Evolutionary conservation across 2,888 invertebrate species (phyloP).

Genomic region (Aradus depressus): DNA sequence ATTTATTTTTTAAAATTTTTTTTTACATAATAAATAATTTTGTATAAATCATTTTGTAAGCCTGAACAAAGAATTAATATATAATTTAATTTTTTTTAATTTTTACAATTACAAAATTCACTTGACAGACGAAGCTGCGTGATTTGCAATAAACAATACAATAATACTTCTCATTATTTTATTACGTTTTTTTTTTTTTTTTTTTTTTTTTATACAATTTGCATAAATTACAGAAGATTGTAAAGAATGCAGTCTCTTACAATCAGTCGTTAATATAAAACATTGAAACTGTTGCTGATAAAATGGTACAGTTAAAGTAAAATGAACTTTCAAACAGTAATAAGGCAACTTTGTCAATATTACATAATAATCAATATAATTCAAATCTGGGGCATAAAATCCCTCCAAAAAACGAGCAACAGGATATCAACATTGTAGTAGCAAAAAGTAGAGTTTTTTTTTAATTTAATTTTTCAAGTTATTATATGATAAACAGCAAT

Average conservation of each 20-base stretch:
- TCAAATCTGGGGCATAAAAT: conserved; percentile 22
- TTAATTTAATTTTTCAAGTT: conserved; percentile 10
- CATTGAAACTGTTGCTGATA: conserved; percentile 23
- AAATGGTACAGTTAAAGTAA: conserved; percentile 24
- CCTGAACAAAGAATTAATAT: conserved; percentile 24
- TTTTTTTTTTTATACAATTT: conserved; percentile 17
- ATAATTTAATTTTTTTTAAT: conserved; percentile 15
- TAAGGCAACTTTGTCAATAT: conserved; percentile 31
- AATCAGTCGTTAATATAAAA: conserved; percentile 28
- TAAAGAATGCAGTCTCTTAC: conserved; percentile 29
- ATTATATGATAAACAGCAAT: conserved; percentile 28
- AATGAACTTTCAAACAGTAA: conserved; percentile 29
- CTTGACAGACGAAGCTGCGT: conserved; percentile 18
- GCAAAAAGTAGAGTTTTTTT: conserved; percentile 23
- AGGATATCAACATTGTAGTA: conserved; percentile 25
- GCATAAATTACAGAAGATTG: conserved; percentile 24
- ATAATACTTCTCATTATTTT: conserved; percentile 17
- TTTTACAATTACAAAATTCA: conserved; percentile 20
- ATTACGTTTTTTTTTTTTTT: no score
- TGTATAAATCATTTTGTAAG: conserved; percentile 26
- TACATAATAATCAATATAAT: conserved; percentile 27
- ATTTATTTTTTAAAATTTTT: conserved; percentile 18
- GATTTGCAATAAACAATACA: conserved; percentile 18
- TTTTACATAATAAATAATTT: conserved; percentile 23
- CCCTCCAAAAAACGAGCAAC: conserved; percentile 25